These are phyloP conservation scores for Hippolais icterina DNA, from an alignment of 2,113 vertebrate species.

Conservation along the genomic window DNA sequence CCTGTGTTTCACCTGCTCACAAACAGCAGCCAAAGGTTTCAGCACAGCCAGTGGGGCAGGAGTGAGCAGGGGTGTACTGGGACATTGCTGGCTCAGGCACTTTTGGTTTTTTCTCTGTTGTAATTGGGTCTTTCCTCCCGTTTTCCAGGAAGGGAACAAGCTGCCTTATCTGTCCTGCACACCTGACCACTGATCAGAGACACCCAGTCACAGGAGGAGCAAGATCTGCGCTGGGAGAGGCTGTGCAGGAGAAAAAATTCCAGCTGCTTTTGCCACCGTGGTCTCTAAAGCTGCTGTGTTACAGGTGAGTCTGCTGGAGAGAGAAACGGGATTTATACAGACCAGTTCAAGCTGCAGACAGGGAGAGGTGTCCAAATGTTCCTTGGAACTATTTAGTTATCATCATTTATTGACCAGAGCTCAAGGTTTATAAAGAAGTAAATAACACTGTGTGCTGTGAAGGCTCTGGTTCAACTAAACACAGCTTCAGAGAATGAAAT, in stretches of 20 bases:
- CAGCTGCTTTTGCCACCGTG: not conserved
- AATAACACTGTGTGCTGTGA: not conserved
- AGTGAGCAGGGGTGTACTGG: not conserved
- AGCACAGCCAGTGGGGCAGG: not conserved
- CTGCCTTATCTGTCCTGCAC: not conserved
- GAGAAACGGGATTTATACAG: not conserved
- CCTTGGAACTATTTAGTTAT: not conserved
- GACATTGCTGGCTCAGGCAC: rapidly evolving
- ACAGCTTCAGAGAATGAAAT: not conserved
- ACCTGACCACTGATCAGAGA: not conserved
- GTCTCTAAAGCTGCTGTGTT: not conserved
- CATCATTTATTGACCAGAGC: not conserved
- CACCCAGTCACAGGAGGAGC: not conserved
- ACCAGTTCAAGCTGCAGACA: not conserved
- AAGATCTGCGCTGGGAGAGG: not conserved
- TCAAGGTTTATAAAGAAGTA: not conserved
- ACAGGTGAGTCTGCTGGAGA: constrained; percentile 25
- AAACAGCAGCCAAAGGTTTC: not conserved
- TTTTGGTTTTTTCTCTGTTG: not conserved
- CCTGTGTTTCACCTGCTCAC: not conserved
- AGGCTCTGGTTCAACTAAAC: not conserved
- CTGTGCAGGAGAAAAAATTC: not conserved
- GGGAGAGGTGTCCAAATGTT: not conserved
- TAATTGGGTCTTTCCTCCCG: not conserved
- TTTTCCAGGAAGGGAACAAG: not conserved